These are phyloP conservation scores for Conus ventricosus DNA, from an alignment of 1,140 invertebrate genomes.

Conservation along the genomic window DNA sequence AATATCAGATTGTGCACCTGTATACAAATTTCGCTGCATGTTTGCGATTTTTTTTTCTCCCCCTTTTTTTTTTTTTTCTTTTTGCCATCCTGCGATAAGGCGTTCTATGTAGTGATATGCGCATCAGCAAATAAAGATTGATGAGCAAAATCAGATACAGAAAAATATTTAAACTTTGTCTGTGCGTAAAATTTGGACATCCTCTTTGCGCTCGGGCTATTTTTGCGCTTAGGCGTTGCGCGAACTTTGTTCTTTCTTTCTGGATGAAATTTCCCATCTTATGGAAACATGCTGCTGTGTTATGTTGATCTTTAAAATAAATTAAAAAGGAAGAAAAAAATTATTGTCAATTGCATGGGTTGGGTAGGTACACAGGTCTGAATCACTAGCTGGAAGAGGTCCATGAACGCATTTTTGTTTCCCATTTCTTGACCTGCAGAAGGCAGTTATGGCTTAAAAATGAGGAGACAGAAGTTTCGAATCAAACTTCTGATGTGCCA, in stretches of 20 bases:
- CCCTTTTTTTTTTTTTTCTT: neutral
- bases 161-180: neutral
- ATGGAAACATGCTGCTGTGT: no score
- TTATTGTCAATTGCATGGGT: neutral
- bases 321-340: neutral
- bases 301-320: no score
- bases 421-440: neutral
- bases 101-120: neutral
- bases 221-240: slow-evolving; percentile 8
- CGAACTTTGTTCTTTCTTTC: slow-evolving; percentile 6
- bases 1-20: neutral
- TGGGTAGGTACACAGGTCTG: neutral
- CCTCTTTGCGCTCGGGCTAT: neutral
- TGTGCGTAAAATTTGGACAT: neutral
- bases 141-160: neutral
- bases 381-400: neutral
- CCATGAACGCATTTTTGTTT: neutral
- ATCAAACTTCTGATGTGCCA: no score
- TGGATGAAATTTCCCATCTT: no score
- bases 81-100: slow-evolving; percentile 1
- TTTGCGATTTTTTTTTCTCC: neutral
- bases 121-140: neutral
- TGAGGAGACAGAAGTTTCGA: no score
- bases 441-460: no score
- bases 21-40: slow-evolving; percentile 6